Conservation (phyloP, 2,888 invertebrate genomes). For the Phengaris arion region DNA sequence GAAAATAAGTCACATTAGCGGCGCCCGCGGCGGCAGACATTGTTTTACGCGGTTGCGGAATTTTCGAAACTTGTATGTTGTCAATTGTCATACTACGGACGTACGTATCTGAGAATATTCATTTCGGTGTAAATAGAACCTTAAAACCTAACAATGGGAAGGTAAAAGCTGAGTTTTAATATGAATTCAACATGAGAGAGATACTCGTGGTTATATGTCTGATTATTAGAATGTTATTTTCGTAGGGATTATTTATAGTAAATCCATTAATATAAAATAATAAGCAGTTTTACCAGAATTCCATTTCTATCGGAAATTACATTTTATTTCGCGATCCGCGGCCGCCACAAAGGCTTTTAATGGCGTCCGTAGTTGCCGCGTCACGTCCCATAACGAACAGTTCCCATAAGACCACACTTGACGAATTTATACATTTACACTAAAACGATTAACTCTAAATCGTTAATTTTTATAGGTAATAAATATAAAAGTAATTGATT, state of each 20-base stretch:
- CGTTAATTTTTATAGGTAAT: too few species aligned
- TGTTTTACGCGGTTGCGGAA: background rate
- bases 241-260: background rate
- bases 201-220: too few species aligned
- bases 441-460: background rate
- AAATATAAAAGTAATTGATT: too few species aligned
- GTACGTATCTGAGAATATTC: too few species aligned
- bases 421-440: background rate
- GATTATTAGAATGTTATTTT: too few species aligned
- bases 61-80: background rate
- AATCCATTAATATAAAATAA: conserved; percentile 6
- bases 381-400: conserved; percentile 67
- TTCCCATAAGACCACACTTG: conserved; percentile 29
- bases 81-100: background rate
- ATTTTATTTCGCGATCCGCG: conserved; percentile 24
- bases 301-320: conserved; percentile 25
- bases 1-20: conserved; percentile 54
- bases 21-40: background rate
- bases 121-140: too few species aligned
- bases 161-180: too few species aligned
- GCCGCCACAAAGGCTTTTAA: conserved; percentile 46
- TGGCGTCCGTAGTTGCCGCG: conserved; percentile 61
- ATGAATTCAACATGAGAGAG: too few species aligned
- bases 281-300: conserved; percentile 14
- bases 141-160: too few species aligned